Base-by-base conservation (phyloP, 2,113 vertebrate species). In the Campylomormyrus tamandua region DNA sequence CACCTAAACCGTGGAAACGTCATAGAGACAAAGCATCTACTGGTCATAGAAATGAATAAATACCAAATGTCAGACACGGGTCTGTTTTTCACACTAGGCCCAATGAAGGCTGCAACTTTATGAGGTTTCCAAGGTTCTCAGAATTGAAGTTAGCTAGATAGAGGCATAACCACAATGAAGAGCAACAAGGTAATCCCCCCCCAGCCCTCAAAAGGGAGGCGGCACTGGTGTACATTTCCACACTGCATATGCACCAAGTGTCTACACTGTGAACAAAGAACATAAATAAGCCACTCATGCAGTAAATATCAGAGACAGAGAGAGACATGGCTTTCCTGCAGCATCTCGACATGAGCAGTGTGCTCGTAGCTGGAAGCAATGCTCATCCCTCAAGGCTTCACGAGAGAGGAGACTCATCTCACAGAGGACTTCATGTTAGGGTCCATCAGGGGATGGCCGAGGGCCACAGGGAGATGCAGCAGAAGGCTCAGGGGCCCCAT, bases 121-220 rank as follows among this genome's bases (percentile, higher is more conserved):
- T 90, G 90, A 89, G 83, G 88, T 89, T 90, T 90, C 88, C 87
- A 85, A 39, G 15, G 48, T 50, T 31, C 83, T 62, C 58, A 31
- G 66, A 84, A 85, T 50, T 86, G 6, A 56, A 50, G 66, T 83
- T 50, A 49, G 6, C 27, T 19, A 15, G 27, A 31, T 5, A 15
- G 62, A 89, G 48, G 49, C 66, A 48, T 39, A 77, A 48, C 88
- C 45, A 15, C 27, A 31, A 50, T 24, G 66, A 48, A 19, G 70
- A 2, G 70, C 21, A 13, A 83, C 6, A 83, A 53, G 6, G 6
- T n/a, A 39, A 39, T 10, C 27, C 35, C 50, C 74, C 45, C 58
- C 85, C 8, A 2, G 17, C 24, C 48, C 17, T 24, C 9, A 45
- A 58, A 53, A 58, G 35, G 66, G 48, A 19, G 49, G 31, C 11